These are phyloP conservation scores for Falcaria lacertinaria DNA, from an alignment of 2,888 invertebrate species.

Conservation along the genomic window DNA sequence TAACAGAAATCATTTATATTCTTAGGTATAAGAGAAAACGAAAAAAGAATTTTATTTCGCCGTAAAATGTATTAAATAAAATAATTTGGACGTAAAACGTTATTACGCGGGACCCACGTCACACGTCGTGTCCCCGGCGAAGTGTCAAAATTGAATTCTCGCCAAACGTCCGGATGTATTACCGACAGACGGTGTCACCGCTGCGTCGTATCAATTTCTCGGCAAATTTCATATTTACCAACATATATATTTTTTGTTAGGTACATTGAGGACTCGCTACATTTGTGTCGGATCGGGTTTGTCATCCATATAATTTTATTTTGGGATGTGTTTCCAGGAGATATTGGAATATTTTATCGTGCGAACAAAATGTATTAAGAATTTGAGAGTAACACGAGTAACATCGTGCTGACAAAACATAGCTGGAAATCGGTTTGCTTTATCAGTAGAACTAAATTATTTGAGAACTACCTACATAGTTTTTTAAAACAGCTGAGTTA, in stretches of 20 bases:
- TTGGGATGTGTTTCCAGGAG: not conserved
- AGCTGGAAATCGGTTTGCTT: no score
- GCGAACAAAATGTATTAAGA: no score
- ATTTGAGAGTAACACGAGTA: no score
- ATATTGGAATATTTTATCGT: not conserved
- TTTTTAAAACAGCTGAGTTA: no score
- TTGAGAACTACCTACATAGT: no score
- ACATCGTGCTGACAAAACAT: no score
- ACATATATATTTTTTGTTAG: conserved; percentile 15
- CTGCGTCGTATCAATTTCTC: conserved; percentile 48
- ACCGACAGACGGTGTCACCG: conserved; percentile 39
- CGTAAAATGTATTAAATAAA: not conserved
- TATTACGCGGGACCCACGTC: conserved; percentile 18
- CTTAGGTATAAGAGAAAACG: no score
- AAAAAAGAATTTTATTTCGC: no score
- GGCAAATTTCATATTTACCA: conserved; percentile 48
- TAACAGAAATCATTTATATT: no score
- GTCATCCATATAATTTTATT: not conserved
- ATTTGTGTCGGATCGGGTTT: not conserved
- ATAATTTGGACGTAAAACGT: conserved; percentile 4
- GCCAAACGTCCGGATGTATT: conserved; percentile 41
- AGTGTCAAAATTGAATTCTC: conserved; percentile 52
- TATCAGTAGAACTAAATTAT: no score
- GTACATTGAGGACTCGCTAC: conserved; percentile 5
- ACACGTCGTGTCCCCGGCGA: conserved; percentile 27